Conservation (phyloP, 2,888 invertebrate species). For the Polydrusus tereticollis region DNA sequence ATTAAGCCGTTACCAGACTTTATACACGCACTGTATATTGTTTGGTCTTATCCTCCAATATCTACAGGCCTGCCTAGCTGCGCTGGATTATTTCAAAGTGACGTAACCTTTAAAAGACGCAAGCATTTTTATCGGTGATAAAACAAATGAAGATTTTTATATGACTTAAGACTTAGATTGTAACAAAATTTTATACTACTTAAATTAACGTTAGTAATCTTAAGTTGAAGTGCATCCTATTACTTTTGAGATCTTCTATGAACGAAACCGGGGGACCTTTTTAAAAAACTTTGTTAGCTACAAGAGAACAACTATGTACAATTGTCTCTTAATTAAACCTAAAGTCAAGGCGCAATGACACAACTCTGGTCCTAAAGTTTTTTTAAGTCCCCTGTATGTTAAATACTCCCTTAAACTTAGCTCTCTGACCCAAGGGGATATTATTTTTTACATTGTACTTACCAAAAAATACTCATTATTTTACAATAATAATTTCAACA, state of each 20-base stretch:
- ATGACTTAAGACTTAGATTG: conserved; percentile 12
- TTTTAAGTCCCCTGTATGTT: conserved; percentile 3
- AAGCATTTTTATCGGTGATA: conserved; percentile 24
- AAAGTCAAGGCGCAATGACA: too few species aligned
- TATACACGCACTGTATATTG: too few species aligned
- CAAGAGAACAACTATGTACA: too few species aligned
- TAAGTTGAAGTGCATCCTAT: neutral
- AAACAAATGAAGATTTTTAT: conserved; percentile 9
- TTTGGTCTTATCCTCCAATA: neutral
- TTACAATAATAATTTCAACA: conserved; percentile 47
- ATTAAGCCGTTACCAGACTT: too few species aligned
- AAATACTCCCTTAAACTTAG: conserved; percentile 44
- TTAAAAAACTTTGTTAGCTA: neutral
- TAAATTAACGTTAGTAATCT: neutral
- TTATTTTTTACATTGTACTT: conserved; percentile 55
- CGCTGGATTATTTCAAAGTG: neutral
- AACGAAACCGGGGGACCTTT: neutral
- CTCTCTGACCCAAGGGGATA: conserved; percentile 50
- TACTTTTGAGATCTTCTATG: conserved; percentile 1
- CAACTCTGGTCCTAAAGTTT: neutral
- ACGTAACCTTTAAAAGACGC: neutral
- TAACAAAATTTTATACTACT: conserved; percentile 18
- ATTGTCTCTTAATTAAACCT: too few species aligned
- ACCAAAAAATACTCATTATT: conserved; percentile 56
- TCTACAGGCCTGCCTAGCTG: neutral